Evolutionary conservation across 2,888 invertebrate genomes (phyloP).

Genomic region (Andrena bucephala): DNA sequence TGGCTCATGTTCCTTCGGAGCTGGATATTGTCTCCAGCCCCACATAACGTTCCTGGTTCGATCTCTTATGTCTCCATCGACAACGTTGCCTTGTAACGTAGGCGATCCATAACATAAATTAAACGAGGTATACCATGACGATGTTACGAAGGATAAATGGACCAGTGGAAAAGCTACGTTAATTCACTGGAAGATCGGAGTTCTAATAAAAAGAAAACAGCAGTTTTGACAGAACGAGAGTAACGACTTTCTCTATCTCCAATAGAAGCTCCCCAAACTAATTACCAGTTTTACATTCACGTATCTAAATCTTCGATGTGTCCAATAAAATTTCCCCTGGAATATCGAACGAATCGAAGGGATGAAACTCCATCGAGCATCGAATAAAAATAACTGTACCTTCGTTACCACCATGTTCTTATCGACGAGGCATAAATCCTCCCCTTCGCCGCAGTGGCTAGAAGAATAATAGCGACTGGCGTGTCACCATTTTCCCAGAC

Average conservation of each 20-base stretch:
- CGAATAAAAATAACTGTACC: constrained; percentile 62
- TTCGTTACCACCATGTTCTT: constrained; percentile 63
- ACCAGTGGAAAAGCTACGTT: too few relatives aligned
- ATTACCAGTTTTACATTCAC: too few relatives aligned
- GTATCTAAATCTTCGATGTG: too few relatives aligned
- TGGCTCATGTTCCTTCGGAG: constrained; percentile 1
- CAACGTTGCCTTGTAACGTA: background rate
- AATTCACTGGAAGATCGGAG: too few relatives aligned
- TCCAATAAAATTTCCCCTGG: background rate
- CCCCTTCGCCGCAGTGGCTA: background rate
- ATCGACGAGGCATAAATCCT: constrained; percentile 67
- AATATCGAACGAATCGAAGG: background rate
- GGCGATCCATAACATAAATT: constrained; percentile 17
- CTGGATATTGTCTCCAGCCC: constrained; percentile 15
- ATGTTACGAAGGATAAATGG: constrained; percentile 17
- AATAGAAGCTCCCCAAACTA: too few relatives aligned
- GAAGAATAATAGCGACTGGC: constrained; percentile 45
- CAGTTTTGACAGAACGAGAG: too few relatives aligned
- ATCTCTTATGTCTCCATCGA: background rate
- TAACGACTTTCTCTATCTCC: too few relatives aligned
- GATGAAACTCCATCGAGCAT: constrained; percentile 25
- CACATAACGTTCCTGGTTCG: background rate
- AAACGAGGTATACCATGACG: constrained; percentile 1
- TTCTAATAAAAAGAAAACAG: too few relatives aligned
- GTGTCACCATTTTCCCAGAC: constrained; percentile 48